Conservation (phyloP, 2,888 invertebrate species). For the Synanthedon andrenaeformis region DNA sequence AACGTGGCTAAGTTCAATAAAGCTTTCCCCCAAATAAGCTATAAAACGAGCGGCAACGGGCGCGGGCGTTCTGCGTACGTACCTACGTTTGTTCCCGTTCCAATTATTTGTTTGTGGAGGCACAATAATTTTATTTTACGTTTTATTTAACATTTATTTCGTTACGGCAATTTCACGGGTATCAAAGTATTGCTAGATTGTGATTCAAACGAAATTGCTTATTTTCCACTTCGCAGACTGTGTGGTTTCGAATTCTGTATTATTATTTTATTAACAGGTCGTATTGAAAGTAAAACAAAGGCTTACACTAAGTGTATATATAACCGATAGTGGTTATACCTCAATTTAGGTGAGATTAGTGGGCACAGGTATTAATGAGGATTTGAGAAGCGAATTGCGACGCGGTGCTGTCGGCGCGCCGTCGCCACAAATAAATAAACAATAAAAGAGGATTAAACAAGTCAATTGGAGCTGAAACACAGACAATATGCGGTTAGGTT, state of each 20-base stretch:
- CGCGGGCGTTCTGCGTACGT: conserved; percentile 45
- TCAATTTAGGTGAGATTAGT: too few species aligned
- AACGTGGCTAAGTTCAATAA: conserved; percentile 67
- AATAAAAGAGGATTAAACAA: conserved; percentile 64
- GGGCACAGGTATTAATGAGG: too few species aligned
- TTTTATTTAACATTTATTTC: conserved; percentile 71
- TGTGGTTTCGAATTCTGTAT: conserved; percentile 39
- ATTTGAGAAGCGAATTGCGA: not conserved
- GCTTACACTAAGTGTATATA: too few species aligned
- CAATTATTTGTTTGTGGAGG: conserved; percentile 71
- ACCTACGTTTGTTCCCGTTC: conserved; percentile 47
- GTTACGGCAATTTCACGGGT: conserved; percentile 71
- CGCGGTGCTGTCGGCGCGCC: not conserved
- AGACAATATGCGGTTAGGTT: conserved; percentile 66
- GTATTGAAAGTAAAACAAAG: too few species aligned
- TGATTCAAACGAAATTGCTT: conserved; percentile 68
- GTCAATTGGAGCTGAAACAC: conserved; percentile 54
- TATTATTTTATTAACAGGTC: conserved; percentile 49
- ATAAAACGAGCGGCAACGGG: conserved; percentile 66
- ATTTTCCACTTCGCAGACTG: conserved; percentile 63
- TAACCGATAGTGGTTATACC: too few species aligned
- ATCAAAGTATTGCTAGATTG: conserved; percentile 68
- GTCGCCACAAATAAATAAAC: conserved; percentile 54
- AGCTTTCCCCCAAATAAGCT: conserved; percentile 70
- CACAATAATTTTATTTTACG: conserved; percentile 70